Conservation (phyloP, 2,797 vertebrate genomes). For the Eidolon dupreanum region DNA sequence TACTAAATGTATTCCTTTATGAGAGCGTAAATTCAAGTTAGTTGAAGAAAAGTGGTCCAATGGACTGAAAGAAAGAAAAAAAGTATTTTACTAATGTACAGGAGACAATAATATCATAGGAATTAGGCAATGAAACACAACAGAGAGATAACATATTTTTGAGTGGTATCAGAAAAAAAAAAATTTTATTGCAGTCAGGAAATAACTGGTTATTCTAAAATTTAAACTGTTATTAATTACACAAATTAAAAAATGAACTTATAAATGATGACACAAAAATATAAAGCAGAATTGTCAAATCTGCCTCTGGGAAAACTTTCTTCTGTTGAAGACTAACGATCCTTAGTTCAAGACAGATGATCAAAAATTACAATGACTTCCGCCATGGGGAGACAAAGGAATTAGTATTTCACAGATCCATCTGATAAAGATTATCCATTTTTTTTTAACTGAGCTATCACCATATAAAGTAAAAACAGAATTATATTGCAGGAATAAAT, state of each 20-base stretch:
- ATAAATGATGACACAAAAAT: neutral
- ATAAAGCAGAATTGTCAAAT: conserved; percentile 12
- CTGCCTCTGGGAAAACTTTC: neutral
- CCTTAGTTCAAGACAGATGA: neutral
- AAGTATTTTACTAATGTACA: neutral
- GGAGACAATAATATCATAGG: neutral
- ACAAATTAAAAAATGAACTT: neutral
- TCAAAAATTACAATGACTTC: neutral
- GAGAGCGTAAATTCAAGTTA: neutral
- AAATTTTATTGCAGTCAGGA: neutral
- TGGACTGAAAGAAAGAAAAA: conserved; percentile 41
- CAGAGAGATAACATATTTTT: neutral
- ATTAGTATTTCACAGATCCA: neutral
- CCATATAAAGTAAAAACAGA: neutral
- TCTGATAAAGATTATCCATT: neutral
- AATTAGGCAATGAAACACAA: neutral
- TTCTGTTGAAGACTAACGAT: neutral
- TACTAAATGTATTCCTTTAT: neutral
- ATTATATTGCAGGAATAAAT: neutral
- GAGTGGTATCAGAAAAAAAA: neutral
- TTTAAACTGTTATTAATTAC: neutral
- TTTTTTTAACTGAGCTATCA: neutral
- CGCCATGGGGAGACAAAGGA: neutral
- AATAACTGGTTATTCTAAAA: conserved; percentile 13
- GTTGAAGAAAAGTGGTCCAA: conserved; percentile 29